These are phyloP conservation scores for Cantharis rustica DNA, from an alignment of 2,888 invertebrate species.

Conservation along the genomic window DNA sequence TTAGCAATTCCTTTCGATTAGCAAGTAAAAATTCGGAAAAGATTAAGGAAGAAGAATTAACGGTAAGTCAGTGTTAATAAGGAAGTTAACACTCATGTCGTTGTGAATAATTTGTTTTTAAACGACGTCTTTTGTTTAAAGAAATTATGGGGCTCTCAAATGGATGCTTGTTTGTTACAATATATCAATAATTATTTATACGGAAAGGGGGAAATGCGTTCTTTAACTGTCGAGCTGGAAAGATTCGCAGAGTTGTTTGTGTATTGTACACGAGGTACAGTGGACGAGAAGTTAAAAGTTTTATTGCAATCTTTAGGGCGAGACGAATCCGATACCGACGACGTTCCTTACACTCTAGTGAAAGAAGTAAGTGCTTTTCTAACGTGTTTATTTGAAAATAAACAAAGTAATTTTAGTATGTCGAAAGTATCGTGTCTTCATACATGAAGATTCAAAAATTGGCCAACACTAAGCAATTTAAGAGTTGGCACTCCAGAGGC, in stretches of 20 bases:
- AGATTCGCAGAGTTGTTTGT: slow-evolving; percentile 72
- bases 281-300: slow-evolving; percentile 66
- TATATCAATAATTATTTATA: slow-evolving; percentile 72
- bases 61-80: slow-evolving; percentile 54
- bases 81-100: neutral
- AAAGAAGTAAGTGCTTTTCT: slow-evolving; percentile 61
- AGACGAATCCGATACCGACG: slow-evolving; percentile 59
- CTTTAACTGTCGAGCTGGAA: slow-evolving; percentile 63
- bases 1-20: slow-evolving; percentile 65
- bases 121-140: slow-evolving; percentile 41
- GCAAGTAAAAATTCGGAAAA: slow-evolving; percentile 68
- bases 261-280: slow-evolving; percentile 69
- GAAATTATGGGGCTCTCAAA: slow-evolving; percentile 73
- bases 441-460: slow-evolving; percentile 72
- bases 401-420: slow-evolving; percentile 60
- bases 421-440: slow-evolving; percentile 76
- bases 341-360: slow-evolving; percentile 65
- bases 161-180: slow-evolving; percentile 69
- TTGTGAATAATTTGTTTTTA: neutral
- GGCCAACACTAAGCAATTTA: slow-evolving; percentile 59
- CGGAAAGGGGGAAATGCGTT: slow-evolving; percentile 60
- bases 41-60: slow-evolving; percentile 69
- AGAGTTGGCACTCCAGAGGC: slow-evolving; percentile 66
- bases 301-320: slow-evolving; percentile 64
- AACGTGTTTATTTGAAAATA: neutral